Evolutionary conservation across 2,888 invertebrate genomes (phyloP).

Genomic region (Andrena dorsata): DNA sequence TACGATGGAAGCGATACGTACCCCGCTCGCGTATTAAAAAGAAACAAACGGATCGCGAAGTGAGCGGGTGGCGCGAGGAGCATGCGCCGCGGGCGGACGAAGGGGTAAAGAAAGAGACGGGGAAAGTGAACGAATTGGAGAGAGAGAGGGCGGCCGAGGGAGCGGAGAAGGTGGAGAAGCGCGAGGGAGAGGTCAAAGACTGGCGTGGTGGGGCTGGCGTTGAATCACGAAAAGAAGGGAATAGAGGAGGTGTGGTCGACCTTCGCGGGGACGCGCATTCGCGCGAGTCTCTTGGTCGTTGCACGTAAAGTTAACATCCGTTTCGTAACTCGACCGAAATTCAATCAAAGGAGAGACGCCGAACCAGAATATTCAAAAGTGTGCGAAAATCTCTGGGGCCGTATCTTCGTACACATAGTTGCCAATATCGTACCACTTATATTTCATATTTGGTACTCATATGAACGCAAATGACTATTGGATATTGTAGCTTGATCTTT

Average conservation of each 20-base stretch:
- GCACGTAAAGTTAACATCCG: slow-evolving; percentile 42
- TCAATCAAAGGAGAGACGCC: not conserved
- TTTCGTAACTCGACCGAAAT: slow-evolving; percentile 24
- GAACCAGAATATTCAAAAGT: not conserved
- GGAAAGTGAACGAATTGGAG: not conserved
- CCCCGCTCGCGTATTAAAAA: slow-evolving; percentile 19
- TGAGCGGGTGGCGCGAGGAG: not conserved
- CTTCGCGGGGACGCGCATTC: slow-evolving; percentile 77
- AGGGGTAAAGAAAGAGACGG: not conserved
- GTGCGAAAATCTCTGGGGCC: not conserved
- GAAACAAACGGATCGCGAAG: slow-evolving; percentile 28
- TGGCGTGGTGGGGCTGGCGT: slow-evolving; percentile 33
- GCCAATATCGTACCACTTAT: too few relatives aligned
- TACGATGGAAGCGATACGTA: slow-evolving; percentile 25
- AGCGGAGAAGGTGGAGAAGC: not conserved
- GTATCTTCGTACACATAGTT: not conserved
- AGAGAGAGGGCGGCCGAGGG: not conserved
- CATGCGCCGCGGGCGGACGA: not conserved
- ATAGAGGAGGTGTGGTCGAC: slow-evolving; percentile 77
- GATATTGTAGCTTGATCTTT: too few relatives aligned
- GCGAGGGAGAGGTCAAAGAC: slow-evolving; percentile 15
- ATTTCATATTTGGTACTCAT: too few relatives aligned
- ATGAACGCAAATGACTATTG: too few relatives aligned
- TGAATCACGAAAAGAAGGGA: slow-evolving; percentile 52
- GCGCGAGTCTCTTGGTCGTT: slow-evolving; percentile 32